Percentiles rank a stretch among this genome's conserved stretches.
These are phyloP conservation scores for Manis pentadactyla DNA, from an alignment of 2,797 vertebrate genomes.

Conservation along the genomic window DNA sequence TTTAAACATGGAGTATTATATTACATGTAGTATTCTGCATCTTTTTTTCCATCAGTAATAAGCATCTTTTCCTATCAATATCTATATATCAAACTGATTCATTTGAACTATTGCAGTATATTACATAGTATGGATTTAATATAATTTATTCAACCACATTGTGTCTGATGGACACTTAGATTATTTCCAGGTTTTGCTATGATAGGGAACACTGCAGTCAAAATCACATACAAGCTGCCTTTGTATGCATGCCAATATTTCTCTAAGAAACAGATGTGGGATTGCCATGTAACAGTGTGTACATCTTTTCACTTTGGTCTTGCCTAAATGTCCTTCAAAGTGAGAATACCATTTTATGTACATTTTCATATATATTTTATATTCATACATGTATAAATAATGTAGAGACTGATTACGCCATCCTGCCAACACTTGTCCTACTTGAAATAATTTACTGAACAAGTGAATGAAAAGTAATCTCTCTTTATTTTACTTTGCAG, in stretches of 20 bases:
- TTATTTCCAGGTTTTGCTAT: constrained; percentile 7
- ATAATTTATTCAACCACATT: not conserved
- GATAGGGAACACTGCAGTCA: not conserved
- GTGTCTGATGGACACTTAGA: not conserved
- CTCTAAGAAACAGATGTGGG: not conserved
- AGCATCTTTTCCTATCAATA: not conserved
- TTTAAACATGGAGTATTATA: not conserved
- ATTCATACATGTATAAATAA: not conserved
- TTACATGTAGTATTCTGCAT: not conserved
- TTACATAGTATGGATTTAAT: not conserved
- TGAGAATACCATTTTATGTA: not conserved
- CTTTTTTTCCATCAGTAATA: not conserved
- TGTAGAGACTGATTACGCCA: not conserved
- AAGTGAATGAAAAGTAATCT: not conserved
- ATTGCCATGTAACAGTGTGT: not conserved
- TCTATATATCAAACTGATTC: not conserved
- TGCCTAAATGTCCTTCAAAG: not conserved
- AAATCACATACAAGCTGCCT: too few species aligned
- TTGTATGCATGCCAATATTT: not conserved
- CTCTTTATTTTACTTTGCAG: constrained; percentile 13
- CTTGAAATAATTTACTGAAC: not conserved
- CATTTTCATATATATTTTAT: not conserved
- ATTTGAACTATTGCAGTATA: not conserved
- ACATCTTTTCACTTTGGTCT: not conserved
- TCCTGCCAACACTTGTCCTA: not conserved